These are phyloP conservation scores for fruit fly (Drosophila melanogaster) DNA, from an alignment of 1,140 invertebrate genomes.

Conservation along the genomic window Release_6_plus_ISO1_MT NT_037436.4:16417501-16418000, in stretches of 20 bases:
- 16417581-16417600: constrained; percentile 92
- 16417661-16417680: constrained; percentile 93
- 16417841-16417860: constrained; percentile 96
- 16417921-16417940: constrained; percentile 89
- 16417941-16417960: constrained; percentile 96
- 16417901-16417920: constrained; percentile 95
- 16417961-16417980: constrained; percentile 97
- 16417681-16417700: constrained; percentile 89
- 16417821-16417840: constrained; percentile 96
- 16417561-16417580: constrained; percentile 90
- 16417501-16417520: constrained; percentile 77
- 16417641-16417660: constrained; percentile 91
- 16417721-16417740: constrained; percentile 87
- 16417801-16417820: constrained; percentile 96
- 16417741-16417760: neutral
- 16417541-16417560: constrained; percentile 93
- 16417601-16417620: constrained; percentile 99
- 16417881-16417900: constrained; percentile 94
- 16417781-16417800: constrained; percentile 92
- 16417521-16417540: constrained; percentile 85
- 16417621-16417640: constrained; percentile 95
- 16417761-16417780: fast-evolving
- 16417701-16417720: constrained; percentile 93
- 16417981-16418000: constrained; percentile 96
- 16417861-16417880: constrained; percentile 94